phyloP scores from a whole-genome alignment of 1,140 invertebrate species.

The Maconellicoccus hirsutus region DNA sequence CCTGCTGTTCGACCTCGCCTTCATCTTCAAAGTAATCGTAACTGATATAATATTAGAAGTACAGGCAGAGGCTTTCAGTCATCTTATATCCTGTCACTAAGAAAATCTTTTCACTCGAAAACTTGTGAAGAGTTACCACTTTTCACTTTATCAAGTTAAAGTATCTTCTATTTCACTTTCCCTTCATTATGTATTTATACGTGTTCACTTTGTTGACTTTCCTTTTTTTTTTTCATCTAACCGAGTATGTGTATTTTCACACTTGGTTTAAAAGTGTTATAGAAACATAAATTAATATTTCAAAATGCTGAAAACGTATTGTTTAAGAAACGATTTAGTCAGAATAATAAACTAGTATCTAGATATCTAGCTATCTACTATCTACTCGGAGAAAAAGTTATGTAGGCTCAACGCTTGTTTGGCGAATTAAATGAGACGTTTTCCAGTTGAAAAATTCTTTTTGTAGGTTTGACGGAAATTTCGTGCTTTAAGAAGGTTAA shows the following conservation, averaged over 20 bases:
- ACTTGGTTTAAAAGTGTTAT: not conserved
- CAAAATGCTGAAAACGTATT: not conserved
- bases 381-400: too few species aligned
- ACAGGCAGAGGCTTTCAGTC: not conserved
- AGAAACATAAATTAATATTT: not conserved
- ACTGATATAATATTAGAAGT: conserved; percentile 16
- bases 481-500: not conserved
- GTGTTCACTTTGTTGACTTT: not conserved
- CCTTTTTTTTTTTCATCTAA: not conserved
- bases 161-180: not conserved
- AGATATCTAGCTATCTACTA: too few species aligned
- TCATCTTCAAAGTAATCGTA: not conserved
- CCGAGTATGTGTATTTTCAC: not conserved
- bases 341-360: too few species aligned
- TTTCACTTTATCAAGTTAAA: conserved; percentile 5
- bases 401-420: too few species aligned
- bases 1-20: not conserved
- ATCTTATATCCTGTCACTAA: conserved; percentile 18
- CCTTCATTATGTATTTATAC: conserved; percentile 9
- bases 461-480: not conserved
- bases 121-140: conserved; percentile 5
- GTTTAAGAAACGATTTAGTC: not conserved
- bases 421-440: too few species aligned
- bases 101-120: conserved; percentile 19
- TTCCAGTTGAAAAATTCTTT: not conserved